Evolutionary conservation across 2,113 vertebrate species (phyloP).

Genomic region (Tragelaphus imberbis): DNA sequence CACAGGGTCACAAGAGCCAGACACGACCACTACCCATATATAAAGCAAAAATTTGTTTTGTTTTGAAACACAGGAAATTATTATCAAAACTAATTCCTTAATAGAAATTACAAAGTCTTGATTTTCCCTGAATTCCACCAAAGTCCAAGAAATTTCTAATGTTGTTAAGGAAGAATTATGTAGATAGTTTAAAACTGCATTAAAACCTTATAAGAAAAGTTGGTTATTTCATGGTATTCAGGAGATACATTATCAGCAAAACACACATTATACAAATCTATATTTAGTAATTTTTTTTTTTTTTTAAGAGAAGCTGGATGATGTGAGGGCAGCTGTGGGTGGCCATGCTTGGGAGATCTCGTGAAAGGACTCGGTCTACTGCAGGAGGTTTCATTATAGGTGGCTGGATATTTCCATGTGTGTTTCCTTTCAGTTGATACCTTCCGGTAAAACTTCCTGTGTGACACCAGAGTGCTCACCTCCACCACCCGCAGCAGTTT

Average conservation of each 20-base stretch:
- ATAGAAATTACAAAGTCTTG: background rate
- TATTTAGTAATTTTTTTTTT: conserved; percentile 28
- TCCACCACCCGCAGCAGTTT: conserved; percentile 47
- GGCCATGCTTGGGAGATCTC: conserved; percentile 73
- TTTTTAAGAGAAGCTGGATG: conserved; percentile 38
- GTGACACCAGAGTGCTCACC: conserved; percentile 1
- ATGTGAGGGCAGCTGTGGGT: conserved; percentile 60
- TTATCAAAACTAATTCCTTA: background rate
- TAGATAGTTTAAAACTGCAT: background rate
- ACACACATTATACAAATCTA: background rate
- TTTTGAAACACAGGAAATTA: background rate
- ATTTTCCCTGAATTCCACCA: background rate
- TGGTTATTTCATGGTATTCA: background rate
- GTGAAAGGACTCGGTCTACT: conserved; percentile 54
- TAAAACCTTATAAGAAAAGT: background rate
- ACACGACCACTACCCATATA: background rate
- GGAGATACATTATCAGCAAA: background rate
- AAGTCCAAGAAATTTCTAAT: background rate
- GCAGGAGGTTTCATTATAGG: conserved; percentile 64
- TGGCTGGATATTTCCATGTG: conserved; percentile 71
- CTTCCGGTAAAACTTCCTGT: conserved; percentile 68
- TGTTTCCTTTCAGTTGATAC: conserved; percentile 75
- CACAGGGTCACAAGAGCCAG: background rate
- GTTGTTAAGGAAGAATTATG: background rate
- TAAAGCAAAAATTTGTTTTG: background rate